Evolutionary conservation across 2,113 vertebrate genomes (phyloP).

Genomic region (Strix aluco): DNA sequence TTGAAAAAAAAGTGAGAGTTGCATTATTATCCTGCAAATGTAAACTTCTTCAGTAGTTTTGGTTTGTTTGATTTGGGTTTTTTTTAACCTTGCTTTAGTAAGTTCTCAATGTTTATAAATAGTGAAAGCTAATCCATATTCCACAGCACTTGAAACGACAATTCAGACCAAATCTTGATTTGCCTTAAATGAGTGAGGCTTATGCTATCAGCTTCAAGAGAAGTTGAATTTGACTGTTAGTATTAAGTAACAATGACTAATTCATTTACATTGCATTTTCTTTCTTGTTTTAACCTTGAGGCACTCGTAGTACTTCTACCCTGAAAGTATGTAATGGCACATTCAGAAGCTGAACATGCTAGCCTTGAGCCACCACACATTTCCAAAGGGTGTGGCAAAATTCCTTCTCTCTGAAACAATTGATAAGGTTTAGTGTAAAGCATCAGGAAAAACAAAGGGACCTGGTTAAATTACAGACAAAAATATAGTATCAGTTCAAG

Average conservation of each 20-base stretch:
- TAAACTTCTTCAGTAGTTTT: not conserved
- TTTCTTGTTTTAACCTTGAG: constrained; percentile 29
- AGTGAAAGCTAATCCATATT: not conserved
- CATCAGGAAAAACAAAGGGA: constrained; percentile 32
- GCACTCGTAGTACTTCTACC: not conserved
- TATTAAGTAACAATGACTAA: not conserved
- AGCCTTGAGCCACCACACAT: not conserved
- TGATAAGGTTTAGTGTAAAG: not conserved
- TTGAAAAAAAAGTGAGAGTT: constrained; percentile 46
- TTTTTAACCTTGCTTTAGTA: not conserved
- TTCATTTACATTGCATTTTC: not conserved
- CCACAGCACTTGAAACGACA: not conserved
- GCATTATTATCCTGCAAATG: not conserved
- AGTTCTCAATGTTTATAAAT: not conserved
- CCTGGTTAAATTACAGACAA: constrained; percentile 7
- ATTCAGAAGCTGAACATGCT: not conserved
- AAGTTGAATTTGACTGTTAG: not conserved
- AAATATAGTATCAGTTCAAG: not conserved
- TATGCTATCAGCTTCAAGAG: not conserved
- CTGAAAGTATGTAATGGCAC: not conserved
- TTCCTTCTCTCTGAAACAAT: constrained; percentile 59
- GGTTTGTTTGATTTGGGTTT: not conserved
- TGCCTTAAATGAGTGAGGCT: not conserved
- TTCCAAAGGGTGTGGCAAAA: constrained; percentile 50
- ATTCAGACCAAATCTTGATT: not conserved